A percentile compares a stretch with the other conserved stretches of the same genome.
These are phyloP conservation scores for Heterotis niloticus DNA, from an alignment of 2,113 vertebrate species.

Conservation along the genomic window DNA sequence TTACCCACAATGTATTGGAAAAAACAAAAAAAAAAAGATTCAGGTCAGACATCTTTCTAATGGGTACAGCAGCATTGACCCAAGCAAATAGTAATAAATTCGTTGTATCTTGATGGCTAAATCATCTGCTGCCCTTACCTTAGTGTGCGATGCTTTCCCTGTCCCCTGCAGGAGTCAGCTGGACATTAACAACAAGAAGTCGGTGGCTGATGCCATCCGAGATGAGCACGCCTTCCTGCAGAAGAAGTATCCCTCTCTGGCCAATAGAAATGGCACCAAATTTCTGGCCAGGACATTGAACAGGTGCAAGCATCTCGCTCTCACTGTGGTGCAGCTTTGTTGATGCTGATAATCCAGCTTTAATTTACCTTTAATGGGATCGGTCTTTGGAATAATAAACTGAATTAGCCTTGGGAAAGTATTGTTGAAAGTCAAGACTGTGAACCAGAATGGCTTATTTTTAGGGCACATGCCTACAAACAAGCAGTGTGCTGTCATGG, in stretches of 20 bases:
- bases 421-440: background rate
- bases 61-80: background rate
- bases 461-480: too few species aligned
- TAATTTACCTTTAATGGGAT: background rate
- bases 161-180: conserved; percentile 82
- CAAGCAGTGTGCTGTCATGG: too few species aligned
- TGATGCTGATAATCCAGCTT: too few species aligned
- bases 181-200: conserved; percentile 95
- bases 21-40: background rate
- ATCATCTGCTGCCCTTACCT: background rate
- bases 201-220: conserved; percentile 82
- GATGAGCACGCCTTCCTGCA: conserved; percentile 94
- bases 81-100: background rate
- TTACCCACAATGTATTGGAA: background rate
- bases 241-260: conserved; percentile 95
- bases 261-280: conserved; percentile 95
- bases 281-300: conserved; percentile 93
- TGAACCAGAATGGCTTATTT: background rate
- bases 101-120: background rate
- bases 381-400: background rate
- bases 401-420: background rate
- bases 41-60: background rate
- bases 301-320: conserved; percentile 63
- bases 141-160: background rate
- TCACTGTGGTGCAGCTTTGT: too few species aligned